A percentile compares a stretch with the other conserved stretches of the same genome.
Evolutionary conservation across 2,888 invertebrate species (phyloP).

Genomic region (Agrilus mali): DNA sequence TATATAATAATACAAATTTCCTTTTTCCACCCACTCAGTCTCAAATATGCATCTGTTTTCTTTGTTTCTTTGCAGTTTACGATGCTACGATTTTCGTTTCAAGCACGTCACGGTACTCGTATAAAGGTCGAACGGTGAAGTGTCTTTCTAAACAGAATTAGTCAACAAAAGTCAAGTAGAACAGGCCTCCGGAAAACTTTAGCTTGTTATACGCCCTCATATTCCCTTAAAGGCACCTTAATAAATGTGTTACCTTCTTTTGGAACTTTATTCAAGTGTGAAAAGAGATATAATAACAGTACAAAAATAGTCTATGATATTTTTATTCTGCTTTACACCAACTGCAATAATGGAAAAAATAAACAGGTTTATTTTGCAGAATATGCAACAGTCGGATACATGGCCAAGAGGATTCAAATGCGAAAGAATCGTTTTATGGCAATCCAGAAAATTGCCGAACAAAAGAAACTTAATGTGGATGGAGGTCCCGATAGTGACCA

Average conservation of each 20-base stretch:
- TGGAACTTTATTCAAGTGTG: background rate
- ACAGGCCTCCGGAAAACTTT: background rate
- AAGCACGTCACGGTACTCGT: constrained; percentile 1
- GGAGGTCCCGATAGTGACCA: constrained; percentile 62
- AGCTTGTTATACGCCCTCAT: background rate
- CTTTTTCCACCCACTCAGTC: too few species aligned
- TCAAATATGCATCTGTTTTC: too few species aligned
- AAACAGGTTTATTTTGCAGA: constrained; percentile 46
- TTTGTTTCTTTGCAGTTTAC: too few species aligned
- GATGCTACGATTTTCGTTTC: constrained; percentile 15
- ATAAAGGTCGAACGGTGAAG: background rate
- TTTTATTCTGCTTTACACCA: background rate
- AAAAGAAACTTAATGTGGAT: constrained; percentile 78
- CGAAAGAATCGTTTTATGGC: constrained; percentile 84
- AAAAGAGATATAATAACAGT: background rate
- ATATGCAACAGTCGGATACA: constrained; percentile 95
- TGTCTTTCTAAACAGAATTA: background rate
- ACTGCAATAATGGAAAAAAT: too few species aligned
- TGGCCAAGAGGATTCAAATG: constrained; percentile 96
- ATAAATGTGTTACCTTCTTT: too few species aligned
- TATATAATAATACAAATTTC: too few species aligned
- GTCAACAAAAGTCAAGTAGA: background rate
- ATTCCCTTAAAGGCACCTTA: too few species aligned
- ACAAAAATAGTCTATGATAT: background rate
- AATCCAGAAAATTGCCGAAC: constrained; percentile 83